These are phyloP conservation scores for Gryllus longicercus DNA, from an alignment of 2,888 invertebrate genomes.

Conservation along the genomic window DNA sequence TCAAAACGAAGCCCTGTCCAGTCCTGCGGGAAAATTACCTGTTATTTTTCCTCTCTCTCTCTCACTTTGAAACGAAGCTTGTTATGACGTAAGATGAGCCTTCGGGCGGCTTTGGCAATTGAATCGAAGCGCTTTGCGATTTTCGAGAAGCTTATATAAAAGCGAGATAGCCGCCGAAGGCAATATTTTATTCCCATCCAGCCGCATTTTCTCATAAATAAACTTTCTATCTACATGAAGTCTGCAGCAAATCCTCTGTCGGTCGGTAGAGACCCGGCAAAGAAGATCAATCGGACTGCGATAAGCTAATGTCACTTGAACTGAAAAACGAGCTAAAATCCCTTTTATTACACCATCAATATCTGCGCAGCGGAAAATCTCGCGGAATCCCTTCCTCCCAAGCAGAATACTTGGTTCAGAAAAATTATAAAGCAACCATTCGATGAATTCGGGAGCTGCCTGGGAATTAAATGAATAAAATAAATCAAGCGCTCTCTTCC, in stretches of 20 bases:
- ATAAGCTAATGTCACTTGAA: neutral
- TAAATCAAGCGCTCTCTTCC: too few species aligned
- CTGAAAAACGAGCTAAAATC: neutral
- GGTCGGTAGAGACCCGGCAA: neutral
- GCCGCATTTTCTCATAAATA: neutral
- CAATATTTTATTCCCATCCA: neutral
- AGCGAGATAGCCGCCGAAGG: neutral
- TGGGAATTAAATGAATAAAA: too few species aligned
- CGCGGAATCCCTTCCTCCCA: neutral
- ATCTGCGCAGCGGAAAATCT: neutral
- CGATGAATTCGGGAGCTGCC: neutral
- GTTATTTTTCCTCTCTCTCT: too few species aligned
- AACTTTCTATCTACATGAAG: neutral
- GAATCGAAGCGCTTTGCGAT: too few species aligned
- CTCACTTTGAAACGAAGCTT: too few species aligned
- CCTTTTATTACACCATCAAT: slow-evolving; percentile 17
- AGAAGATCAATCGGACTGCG: neutral
- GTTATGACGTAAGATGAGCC: too few species aligned
- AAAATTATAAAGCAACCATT: neutral
- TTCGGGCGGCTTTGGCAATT: too few species aligned
- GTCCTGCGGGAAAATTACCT: too few species aligned
- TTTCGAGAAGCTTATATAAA: too few species aligned
- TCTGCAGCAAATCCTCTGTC: slow-evolving; percentile 1
- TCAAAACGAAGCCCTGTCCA: too few species aligned
- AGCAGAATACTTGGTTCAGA: neutral